These are phyloP conservation scores for Cinclus cinclus DNA, from an alignment of 2,113 vertebrate species.

Conservation along the genomic window DNA sequence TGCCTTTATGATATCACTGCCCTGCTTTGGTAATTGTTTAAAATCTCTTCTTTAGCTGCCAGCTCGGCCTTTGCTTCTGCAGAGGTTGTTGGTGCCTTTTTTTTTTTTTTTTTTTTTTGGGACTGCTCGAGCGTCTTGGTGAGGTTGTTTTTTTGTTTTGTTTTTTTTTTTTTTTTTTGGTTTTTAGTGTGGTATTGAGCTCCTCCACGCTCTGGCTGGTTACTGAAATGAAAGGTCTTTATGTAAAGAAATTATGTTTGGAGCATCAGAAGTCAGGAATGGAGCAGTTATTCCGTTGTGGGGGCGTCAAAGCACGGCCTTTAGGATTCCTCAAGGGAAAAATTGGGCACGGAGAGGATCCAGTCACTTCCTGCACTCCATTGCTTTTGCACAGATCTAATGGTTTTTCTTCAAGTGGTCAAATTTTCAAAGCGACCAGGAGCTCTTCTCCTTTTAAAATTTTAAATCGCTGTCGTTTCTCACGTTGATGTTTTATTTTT, in stretches of 20 bases:
- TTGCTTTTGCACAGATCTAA: background rate
- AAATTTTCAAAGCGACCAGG: background rate
- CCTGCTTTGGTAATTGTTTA: conserved; percentile 78
- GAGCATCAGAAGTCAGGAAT: background rate
- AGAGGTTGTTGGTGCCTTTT: background rate
- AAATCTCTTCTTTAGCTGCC: conserved; percentile 66
- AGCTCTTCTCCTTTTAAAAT: background rate
- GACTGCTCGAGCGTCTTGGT: background rate
- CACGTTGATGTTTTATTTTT: background rate
- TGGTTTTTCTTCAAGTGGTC: conserved; percentile 19
- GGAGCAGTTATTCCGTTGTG: background rate
- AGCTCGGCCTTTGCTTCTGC: conserved; percentile 38
- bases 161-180: background rate
- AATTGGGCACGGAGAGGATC: background rate
- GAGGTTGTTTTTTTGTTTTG: background rate
- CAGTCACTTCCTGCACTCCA: background rate
- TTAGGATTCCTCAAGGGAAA: background rate
- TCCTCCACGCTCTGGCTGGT: background rate
- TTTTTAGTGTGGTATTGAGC: background rate
- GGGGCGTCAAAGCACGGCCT: background rate
- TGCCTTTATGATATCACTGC: conserved; percentile 87
- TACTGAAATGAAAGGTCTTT: background rate
- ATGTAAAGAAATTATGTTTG: background rate
- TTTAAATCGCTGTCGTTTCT: background rate
- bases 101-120: background rate